Evolutionary conservation across 2,888 invertebrate genomes (phyloP), one percentile per base, ranked within the genome.

Genomic region (Ptychoptera contaminata): DNA sequence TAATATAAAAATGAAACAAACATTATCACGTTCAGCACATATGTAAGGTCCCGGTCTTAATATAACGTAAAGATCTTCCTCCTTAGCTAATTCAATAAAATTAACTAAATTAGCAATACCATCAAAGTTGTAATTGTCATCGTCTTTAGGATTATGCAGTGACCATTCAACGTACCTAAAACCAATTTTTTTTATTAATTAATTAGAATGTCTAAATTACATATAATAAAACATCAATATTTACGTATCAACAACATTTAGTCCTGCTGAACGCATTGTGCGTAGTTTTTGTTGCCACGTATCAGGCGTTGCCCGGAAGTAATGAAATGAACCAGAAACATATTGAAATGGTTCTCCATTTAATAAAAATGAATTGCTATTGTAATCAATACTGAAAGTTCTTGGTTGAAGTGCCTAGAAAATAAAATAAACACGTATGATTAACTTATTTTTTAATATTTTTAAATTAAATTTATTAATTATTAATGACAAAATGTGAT

Each of bases 11-110:
- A 16, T 16, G 2, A 16, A 23, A 42, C 52, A 52, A 58, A 73
- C 76, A 61, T 75, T 65, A 54, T 93, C 91, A 64, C 90, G 76
- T 67, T 94, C 93, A 8, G 84, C 88, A 61, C 90, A 90, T 52
- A 93, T 91, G 56, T 88, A 93, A 0, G 93, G 93, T 0, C 93
- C 93, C 1, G 87, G 80, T 23, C 93, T 68, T 1, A 93, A 63
- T 23, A 92, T 72, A 1, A 90, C 86, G n/a, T 80, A 68, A 15
- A 94, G 67, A 31, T 79, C 85, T 57, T 82, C 80, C 50, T 83
- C 76, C 47, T 82, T 74, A 0, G 91, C 92, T 8, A 73, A 66
- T 55, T 76, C 64, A 10, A 90, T 65, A 58, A 84, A 91, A 38
- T 68, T 62, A 5, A 69, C 75, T 48, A 90, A 67, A 58, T 86